Evolutionary conservation across 1,140 invertebrate species (phyloP), one percentile per base, ranked within the genome.

Genomic region (Helicoverpa zea): DNA sequence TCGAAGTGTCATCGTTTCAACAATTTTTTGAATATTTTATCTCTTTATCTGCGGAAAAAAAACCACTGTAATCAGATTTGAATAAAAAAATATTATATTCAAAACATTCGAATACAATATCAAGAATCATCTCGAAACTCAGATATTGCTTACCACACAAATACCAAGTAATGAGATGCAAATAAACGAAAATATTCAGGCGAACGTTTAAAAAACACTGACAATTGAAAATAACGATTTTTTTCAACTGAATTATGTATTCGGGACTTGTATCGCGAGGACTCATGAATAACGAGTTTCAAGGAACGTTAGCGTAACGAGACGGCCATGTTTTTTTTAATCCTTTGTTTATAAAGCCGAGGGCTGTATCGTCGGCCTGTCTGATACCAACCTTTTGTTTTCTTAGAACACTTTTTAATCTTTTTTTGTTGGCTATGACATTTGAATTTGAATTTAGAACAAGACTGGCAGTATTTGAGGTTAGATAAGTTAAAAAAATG

Each of bases 261-360:
- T 79, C 77, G 54, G 54, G 77, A 68, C 30, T 58, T 70, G 63
- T 79, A 68, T 63, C 47, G 49, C 23, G 51, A 79, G 43, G 35
- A 59, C 52, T 79, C 63, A 70, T 79, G 77, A 79, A 79, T 70
- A 70, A 70, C 52, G 52, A 79, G 23, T 80, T 64, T 54, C 29
- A 80, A 54, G 68, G 29, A 63, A 68, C 76, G 51, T 79, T 73
- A 80, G 52, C 68, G n/a, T 63, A 64, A 74, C 68, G 54, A 80
- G 56, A 63, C 16, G 18, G 49, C 47, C 43, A 58, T 51, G 74
- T 63, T 61, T 76, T 76, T 43, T 76, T 64, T 76, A 76, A 76
- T 76, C 54, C 47, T 35, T 10, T 47, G 43, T 51, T 76, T 63
- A 76, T 76, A 30, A 59, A 74, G 54, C 72, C 35, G 30, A 43